These are phyloP conservation scores for Patella caerulea DNA, from an alignment of 2,888 invertebrate species.

Conservation along the genomic window DNA sequence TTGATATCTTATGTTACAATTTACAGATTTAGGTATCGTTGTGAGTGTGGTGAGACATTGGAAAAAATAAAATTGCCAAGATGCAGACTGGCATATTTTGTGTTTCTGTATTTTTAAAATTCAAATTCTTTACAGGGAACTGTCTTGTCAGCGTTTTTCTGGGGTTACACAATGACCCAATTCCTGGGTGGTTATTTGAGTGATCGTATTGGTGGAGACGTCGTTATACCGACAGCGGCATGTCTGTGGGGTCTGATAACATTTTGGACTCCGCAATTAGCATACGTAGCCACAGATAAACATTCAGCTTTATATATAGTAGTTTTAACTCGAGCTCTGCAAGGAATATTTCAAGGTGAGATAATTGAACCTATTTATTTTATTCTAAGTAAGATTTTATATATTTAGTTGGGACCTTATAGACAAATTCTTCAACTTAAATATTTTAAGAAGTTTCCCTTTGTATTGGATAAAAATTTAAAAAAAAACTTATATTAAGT, in stretches of 20 bases:
- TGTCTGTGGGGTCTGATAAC: conserved; percentile 72
- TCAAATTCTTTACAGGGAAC: conserved; percentile 73
- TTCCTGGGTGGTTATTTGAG: conserved; percentile 73
- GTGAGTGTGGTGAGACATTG: not conserved
- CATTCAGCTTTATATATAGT: conserved; percentile 75
- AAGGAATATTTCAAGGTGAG: conserved; percentile 78
- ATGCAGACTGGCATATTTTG: not conserved
- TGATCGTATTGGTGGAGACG: conserved; percentile 78
- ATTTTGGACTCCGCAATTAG: conserved; percentile 68
- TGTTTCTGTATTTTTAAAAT: not conserved
- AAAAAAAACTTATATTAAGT: too few species aligned
- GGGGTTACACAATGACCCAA: conserved; percentile 81
- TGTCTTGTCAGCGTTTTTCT: conserved; percentile 81
- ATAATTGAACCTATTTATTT: not conserved
- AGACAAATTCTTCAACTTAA: too few species aligned
- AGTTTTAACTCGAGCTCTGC: conserved; percentile 76
- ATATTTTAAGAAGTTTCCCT: too few species aligned
- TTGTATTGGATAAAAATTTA: too few species aligned
- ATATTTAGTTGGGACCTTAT: too few species aligned
- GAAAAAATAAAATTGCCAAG: not conserved
- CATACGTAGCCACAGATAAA: conserved; percentile 71
- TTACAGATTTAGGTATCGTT: not conserved
- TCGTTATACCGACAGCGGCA: conserved; percentile 78
- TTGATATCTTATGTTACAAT: not conserved
- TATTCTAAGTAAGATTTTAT: not conserved